Conservation (phyloP, 2,888 invertebrate genomes). For the Toxonevra muliebris region DNA sequence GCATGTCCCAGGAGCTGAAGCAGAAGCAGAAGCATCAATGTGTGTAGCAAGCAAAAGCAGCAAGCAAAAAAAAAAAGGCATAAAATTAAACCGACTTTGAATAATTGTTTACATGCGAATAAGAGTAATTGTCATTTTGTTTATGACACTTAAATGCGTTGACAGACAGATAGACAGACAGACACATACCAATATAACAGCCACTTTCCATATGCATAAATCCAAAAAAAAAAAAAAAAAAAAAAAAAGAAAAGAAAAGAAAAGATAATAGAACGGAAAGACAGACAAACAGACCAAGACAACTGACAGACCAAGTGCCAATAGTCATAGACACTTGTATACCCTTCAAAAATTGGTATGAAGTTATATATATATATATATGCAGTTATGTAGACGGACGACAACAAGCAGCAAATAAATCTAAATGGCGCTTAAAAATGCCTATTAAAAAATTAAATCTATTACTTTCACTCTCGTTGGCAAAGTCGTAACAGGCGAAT, state of each 20-base stretch:
- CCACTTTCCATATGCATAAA: too few relatives aligned
- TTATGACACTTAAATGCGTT: constrained; percentile 24
- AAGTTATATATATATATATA: background rate
- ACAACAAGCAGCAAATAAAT: constrained; percentile 8
- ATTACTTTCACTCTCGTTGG: constrained; percentile 47
- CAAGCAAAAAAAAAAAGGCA: constrained; percentile 1
- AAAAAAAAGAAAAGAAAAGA: background rate
- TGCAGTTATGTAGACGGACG: background rate
- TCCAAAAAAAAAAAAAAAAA: background rate
- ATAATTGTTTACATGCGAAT: constrained; percentile 27
- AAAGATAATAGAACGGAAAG: background rate
- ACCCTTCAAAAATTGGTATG: background rate
- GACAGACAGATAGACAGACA: constrained; percentile 6
- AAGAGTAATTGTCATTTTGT: constrained; percentile 27
- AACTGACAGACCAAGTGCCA: background rate
- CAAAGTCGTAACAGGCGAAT: constrained; percentile 34
- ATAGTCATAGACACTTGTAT: background rate
- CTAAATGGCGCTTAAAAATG: constrained; percentile 26
- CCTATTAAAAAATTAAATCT: constrained; percentile 39
- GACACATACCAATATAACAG: too few relatives aligned
- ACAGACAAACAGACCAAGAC: background rate
- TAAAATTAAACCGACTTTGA: constrained; percentile 23
- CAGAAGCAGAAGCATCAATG: background rate
- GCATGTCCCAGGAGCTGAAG: background rate
- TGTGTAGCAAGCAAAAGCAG: background rate